Conservation (phyloP, 2,797 vertebrate species). For the Poecile montanus region DNA sequence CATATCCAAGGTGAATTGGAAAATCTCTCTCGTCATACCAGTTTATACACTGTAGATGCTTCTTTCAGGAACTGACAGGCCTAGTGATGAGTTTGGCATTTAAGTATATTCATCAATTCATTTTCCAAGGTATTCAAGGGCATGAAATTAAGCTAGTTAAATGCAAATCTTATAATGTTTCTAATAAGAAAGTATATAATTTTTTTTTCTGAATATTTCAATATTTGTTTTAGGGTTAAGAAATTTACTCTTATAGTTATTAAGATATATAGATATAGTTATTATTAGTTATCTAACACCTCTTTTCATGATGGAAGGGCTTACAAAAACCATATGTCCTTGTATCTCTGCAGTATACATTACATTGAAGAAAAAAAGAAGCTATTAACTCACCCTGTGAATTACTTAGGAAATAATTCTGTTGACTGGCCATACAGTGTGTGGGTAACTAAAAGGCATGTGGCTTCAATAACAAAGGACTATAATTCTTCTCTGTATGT, state of each 20-base stretch:
- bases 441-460: neutral
- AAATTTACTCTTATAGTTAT: neutral
- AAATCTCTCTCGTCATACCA: neutral
- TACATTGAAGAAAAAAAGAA: neutral
- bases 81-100: neutral
- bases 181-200: neutral
- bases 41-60: neutral
- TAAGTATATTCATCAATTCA: neutral
- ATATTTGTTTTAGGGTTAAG: neutral
- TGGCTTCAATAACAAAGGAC: neutral
- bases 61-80: neutral
- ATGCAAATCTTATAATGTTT: neutral
- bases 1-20: conserved; percentile 33
- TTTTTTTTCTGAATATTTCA: neutral
- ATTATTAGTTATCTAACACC: neutral
- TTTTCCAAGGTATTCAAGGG: neutral
- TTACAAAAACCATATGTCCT: neutral
- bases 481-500: neutral
- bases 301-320: neutral
- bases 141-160: neutral
- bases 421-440: neutral
- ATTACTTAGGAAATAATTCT: neutral
- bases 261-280: too few relatives aligned
- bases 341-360: neutral
- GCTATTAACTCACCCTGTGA: neutral